Evolutionary conservation across 2,888 invertebrate species (phyloP), one percentile per base, ranked within the genome.

Genomic region (Acholoe squamosa): DNA sequence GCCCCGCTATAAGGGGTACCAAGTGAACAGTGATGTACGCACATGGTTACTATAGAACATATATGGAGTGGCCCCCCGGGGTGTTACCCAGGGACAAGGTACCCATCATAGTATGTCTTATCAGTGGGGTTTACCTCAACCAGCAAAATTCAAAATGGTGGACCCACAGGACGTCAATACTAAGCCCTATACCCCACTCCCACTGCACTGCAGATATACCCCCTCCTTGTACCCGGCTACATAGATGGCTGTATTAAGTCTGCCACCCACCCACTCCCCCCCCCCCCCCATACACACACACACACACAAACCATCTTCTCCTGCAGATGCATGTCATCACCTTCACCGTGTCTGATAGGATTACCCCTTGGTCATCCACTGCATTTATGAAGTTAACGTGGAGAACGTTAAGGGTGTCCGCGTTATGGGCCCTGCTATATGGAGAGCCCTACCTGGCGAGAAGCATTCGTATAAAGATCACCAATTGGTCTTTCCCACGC

Each of bases 361-460:
- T 71, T 71, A 71, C 71, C 25, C 14, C 28, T n/a, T 25, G 7
- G 28, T 28, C 71, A 14, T 25, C 71, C 28, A 28, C 28, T 71
- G 31, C 12, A 71, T 71, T 71, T 71, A 71, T 71, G 25, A 71
- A 71, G 71, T 71, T 71, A n/a, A 19, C 71, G n/a, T n/a, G 71
- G n/a, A 14, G 71, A 22, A 22, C 71, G 31, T 71, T 71, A 71
- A 71, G 25, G 71, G 31, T 71, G 14, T 28, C 71, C 14, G 19
- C 14, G 61, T 61, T 61, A n/a, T n/a, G 61, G 19, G 61, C 25
- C 3, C 31, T 71, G 5, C 71, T 28, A 67, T n/a, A 43, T 43
- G 43, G 10, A 43, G 43, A 43, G 43, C 43, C 43, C 43, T 43
- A 43, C 43, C 71, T 25, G 71, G 28, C 14, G 7, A 25, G 12